These are phyloP conservation scores for Heliconius cydno DNA, from an alignment of 2,888 invertebrate genomes.

Conservation along the genomic window DNA sequence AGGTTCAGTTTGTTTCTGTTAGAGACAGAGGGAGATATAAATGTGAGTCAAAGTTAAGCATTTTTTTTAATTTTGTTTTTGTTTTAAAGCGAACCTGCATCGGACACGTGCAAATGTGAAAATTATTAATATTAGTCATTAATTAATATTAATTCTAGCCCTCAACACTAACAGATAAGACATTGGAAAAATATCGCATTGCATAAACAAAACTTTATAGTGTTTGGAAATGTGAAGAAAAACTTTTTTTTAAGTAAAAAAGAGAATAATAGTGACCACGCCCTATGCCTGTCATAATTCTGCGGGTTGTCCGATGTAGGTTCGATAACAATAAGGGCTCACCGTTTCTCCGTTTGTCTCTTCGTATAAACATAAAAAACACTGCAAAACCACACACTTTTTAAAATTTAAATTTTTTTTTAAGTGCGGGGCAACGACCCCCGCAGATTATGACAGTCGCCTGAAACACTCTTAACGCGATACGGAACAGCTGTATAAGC, in stretches of 20 bases:
- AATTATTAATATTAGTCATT: background rate
- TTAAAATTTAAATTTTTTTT: constrained; percentile 32
- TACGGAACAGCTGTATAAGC: background rate
- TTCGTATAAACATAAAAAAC: constrained; percentile 47
- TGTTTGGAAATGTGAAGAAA: constrained; percentile 3
- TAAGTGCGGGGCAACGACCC: constrained; percentile 52
- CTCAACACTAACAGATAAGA: background rate
- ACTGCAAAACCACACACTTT: constrained; percentile 54
- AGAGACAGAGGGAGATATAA: constrained; percentile 35
- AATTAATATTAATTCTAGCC: background rate
- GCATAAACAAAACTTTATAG: constrained; percentile 5
- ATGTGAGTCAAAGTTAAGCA: constrained; percentile 10
- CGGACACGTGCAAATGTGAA: constrained; percentile 59
- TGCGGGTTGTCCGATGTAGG: constrained; percentile 66
- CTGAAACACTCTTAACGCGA: constrained; percentile 34
- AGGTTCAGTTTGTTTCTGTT: constrained; percentile 54
- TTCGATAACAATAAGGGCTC: constrained; percentile 49
- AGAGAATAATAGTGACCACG: constrained; percentile 29
- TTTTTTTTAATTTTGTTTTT: background rate
- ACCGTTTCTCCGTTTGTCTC: constrained; percentile 51
- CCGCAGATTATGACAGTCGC: constrained; percentile 76
- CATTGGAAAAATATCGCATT: constrained; percentile 5
- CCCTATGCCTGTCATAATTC: constrained; percentile 72
- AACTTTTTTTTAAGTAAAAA: background rate
- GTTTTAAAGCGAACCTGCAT: constrained; percentile 64